Base-by-base conservation (phyloP, 2,888 invertebrate genomes). In the Limnephilus lunatus region DNA sequence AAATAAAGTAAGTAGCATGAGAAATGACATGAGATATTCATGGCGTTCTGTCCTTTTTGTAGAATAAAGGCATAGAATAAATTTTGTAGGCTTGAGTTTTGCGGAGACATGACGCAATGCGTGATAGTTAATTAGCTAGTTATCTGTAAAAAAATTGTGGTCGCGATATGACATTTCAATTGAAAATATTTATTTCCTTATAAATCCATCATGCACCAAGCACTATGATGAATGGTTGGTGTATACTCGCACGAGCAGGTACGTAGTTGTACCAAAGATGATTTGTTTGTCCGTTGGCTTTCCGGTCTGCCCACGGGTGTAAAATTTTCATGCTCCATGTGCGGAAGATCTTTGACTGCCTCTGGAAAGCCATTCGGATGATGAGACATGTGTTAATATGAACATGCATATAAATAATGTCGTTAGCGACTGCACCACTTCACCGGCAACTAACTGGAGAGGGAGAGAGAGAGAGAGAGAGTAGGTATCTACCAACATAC, bases 221-320 rank as follows among this genome's bases (percentile, higher is more conserved):
- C 53, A 53, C 53, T 14, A 83, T 83, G 83, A 83, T 83, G 83
- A 32, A 83, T 83, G 19, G 83, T 31, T 7, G 53, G 19, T 53
- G 19, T 5, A 53, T 15, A 48, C 48, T 48, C 15, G 15, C 3
- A 48, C 48, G 15, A 53, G 19, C 4, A 53, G 53, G 53, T 48
- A 48, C 48, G 7, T n/a, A 81, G 32, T 31, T 83, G 14, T 83
- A 32, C 32, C 31, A 2, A 25, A 7, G 30, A 85, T 85, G 39
- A 85, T 85, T 31, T 85, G 85, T 85, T 85, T 85, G 85, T 85
- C 35, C 85, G 85, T 35, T 48, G 86, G 86, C 35, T 44, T 88
- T 68, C 88, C 68, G 88, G 88, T 88, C 88, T 68, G 88, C 88
- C 88, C 88, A 88, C 88, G 88, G 35, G 80, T 15, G 68, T 68